Conservation (phyloP, 2,888 invertebrate genomes). For the Euproctis similis region DNA sequence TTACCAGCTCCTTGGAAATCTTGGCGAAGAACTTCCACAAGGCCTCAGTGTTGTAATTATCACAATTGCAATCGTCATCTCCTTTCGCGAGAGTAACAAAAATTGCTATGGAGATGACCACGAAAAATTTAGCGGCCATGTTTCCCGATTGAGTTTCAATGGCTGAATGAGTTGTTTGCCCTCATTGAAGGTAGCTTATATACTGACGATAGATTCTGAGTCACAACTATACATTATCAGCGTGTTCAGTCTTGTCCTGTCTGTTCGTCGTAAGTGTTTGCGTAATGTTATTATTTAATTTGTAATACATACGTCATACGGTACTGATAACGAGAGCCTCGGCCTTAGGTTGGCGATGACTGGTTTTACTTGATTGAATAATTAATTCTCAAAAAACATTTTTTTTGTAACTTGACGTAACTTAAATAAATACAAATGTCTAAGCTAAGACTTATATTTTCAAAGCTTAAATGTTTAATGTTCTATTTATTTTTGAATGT, state of each 20-base stretch:
- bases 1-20: slow-evolving; percentile 9
- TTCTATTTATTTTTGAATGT: too few relatives aligned
- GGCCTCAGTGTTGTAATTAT: slow-evolving; percentile 5
- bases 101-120: slow-evolving; percentile 7
- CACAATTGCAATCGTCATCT: slow-evolving; percentile 17
- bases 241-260: background rate
- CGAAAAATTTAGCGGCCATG: slow-evolving; percentile 24
- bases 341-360: too few relatives aligned
- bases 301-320: slow-evolving; percentile 5
- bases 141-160: slow-evolving; percentile 10
- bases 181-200: slow-evolving; percentile 2
- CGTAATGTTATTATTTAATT: slow-evolving; percentile 7
- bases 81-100: slow-evolving; percentile 6
- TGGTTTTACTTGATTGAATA: too few relatives aligned
- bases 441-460: too few relatives aligned
- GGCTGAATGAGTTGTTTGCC: slow-evolving; percentile 16
- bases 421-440: too few relatives aligned
- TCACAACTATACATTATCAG: slow-evolving; percentile 9
- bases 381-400: too few relatives aligned
- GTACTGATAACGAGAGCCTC: slow-evolving; percentile 2
- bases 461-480: too few relatives aligned
- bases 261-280: slow-evolving; percentile 4
- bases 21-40: slow-evolving; percentile 19
- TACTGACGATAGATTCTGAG: slow-evolving; percentile 13
- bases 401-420: too few relatives aligned